Evolutionary conservation across 1,140 invertebrate species (phyloP).

Genomic region (Goniozus legneri): DNA sequence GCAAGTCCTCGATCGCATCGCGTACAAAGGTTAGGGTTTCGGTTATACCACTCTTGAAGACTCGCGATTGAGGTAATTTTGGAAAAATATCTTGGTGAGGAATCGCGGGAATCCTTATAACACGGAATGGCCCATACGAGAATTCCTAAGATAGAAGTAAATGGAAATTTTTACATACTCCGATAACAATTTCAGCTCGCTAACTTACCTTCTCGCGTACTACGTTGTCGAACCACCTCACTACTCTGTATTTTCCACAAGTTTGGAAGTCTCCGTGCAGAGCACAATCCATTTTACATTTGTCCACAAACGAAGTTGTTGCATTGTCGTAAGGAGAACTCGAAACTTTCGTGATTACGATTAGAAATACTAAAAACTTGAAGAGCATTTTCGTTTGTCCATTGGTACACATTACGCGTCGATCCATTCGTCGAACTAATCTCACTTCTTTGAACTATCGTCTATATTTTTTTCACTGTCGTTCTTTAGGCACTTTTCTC

Average conservation of each 20-base stretch:
- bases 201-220: slow-evolving; percentile 36
- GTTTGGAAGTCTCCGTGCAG: slow-evolving; percentile 24
- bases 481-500: no score
- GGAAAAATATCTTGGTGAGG: slow-evolving; percentile 32
- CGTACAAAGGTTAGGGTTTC: slow-evolving; percentile 43
- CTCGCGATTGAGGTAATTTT: slow-evolving; percentile 28
- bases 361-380: no score
- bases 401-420: no score
- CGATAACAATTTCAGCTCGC: no score
- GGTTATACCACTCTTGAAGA: slow-evolving; percentile 30
- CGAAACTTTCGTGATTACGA: no score
- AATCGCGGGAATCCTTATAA: slow-evolving; percentile 43
- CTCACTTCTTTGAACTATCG: no score
- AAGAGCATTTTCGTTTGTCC: no score
- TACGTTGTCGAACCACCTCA: slow-evolving; percentile 34
- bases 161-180: no score
- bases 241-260: slow-evolving; percentile 37
- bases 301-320: slow-evolving; percentile 38
- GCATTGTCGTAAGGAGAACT: slow-evolving; percentile 21
- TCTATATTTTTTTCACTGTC: no score
- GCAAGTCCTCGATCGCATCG: slow-evolving; percentile 39
- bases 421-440: no score
- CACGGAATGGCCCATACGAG: slow-evolving; percentile 42
- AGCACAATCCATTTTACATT: slow-evolving; percentile 40
- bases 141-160: slow-evolving; percentile 46